phyloP scores from a whole-genome alignment of 2,113 vertebrate genomes.

The Xiphorhynchus elegans region DNA sequence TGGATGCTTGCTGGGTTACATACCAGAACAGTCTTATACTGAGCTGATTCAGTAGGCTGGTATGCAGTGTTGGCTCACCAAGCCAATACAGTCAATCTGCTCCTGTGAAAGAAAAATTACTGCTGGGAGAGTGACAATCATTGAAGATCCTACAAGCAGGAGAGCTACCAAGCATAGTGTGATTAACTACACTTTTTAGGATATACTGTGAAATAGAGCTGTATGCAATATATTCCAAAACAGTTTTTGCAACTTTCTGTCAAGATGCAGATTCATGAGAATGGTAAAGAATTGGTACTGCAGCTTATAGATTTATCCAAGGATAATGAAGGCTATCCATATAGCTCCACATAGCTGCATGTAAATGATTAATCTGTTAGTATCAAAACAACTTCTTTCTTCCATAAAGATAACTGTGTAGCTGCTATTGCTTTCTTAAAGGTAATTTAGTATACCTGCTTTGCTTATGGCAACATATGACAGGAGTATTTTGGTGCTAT shows the following conservation, averaged over 20 bases:
- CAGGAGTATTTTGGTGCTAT: not conserved
- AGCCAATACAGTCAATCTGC: not conserved
- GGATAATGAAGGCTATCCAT: not conserved
- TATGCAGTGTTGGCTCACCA: not conserved
- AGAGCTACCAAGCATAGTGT: not conserved
- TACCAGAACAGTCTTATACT: conserved; percentile 6
- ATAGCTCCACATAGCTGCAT: not conserved
- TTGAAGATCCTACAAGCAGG: not conserved
- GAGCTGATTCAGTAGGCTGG: conserved; percentile 53
- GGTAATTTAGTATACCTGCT: not conserved
- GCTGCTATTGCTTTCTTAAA: not conserved
- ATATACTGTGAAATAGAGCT: not conserved
- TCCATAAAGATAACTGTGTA: not conserved
- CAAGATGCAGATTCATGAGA: not conserved
- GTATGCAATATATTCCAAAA: not conserved
- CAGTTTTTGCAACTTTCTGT: not conserved
- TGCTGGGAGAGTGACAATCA: not conserved
- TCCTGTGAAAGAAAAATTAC: not conserved
- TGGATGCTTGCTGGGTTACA: conserved; percentile 37
- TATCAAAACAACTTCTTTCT: not conserved
- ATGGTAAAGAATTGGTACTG: not conserved
- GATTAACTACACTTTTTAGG: not conserved
- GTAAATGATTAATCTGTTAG: not conserved
- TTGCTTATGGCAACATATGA: not conserved
- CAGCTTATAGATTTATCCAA: not conserved